A percentile compares a stretch with the other conserved stretches of the same genome.
Evolutionary conservation across 2,797 vertebrate genomes (phyloP).

Genomic region (Discoglossus pictus): DNA sequence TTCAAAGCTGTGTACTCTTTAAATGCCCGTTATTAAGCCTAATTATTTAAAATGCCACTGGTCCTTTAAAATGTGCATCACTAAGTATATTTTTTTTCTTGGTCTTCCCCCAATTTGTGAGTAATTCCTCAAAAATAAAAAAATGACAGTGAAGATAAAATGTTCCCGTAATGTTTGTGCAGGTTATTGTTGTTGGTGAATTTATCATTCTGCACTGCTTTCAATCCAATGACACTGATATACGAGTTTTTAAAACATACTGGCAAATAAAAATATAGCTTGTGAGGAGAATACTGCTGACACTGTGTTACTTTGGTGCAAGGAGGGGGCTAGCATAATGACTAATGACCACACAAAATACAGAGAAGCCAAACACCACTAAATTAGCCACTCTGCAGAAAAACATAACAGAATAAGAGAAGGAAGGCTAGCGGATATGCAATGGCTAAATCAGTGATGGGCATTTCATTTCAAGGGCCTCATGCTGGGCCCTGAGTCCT

Average conservation of each 20-base stretch:
- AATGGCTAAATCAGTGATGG: neutral
- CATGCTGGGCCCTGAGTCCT: too few relatives aligned
- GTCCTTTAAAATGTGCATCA: too few relatives aligned
- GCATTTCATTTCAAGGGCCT: too few relatives aligned
- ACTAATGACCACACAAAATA: conserved; percentile 30
- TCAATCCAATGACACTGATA: conserved; percentile 39
- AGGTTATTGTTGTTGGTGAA: conserved; percentile 18
- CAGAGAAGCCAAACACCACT: conserved; percentile 23
- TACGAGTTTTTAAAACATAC: conserved; percentile 40
- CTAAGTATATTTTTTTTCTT: too few relatives aligned
- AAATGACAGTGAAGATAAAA: neutral
- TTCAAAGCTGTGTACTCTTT: too few relatives aligned
- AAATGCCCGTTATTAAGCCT: too few relatives aligned
- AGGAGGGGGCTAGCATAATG: conserved; percentile 20
- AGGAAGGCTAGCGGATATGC: too few relatives aligned
- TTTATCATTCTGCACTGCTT: conserved; percentile 35
- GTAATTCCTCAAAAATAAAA: neutral
- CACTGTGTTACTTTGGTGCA: conserved; percentile 13
- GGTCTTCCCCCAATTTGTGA: neutral
- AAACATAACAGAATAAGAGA: conserved; percentile 21
- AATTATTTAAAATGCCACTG: too few relatives aligned
- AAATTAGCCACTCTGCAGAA: conserved; percentile 33
- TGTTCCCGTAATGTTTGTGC: conserved; percentile 9
- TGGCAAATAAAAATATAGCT: conserved; percentile 33
- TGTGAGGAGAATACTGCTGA: conserved; percentile 43